These are phyloP conservation scores for Solenopsis invicta DNA, from an alignment of 1,140 invertebrate species.

Conservation along the genomic window DNA sequence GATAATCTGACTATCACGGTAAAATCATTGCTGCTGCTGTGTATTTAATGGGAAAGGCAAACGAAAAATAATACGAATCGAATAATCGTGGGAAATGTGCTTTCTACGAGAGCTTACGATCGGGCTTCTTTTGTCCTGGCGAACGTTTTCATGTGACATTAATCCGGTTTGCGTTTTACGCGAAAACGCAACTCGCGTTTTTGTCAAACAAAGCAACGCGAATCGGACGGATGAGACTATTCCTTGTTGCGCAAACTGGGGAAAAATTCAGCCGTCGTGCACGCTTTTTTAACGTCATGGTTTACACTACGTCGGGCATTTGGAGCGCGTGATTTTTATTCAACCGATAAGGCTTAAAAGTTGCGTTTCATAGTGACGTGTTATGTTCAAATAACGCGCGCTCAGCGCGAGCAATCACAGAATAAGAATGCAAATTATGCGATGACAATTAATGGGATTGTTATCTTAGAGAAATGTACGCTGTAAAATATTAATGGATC, in stretches of 20 bases:
- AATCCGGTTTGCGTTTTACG: background rate
- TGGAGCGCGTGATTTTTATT: conserved; percentile 15
- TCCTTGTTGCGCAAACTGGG: background rate
- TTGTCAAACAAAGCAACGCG: conserved; percentile 8
- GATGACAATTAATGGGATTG: background rate
- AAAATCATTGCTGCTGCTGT: background rate
- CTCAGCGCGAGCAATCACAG: too few relatives aligned
- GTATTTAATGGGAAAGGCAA: background rate
- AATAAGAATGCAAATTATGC: background rate
- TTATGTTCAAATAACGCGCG: too few relatives aligned
- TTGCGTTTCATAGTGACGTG: background rate
- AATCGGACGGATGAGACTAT: background rate
- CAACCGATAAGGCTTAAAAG: background rate
- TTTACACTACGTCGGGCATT: conserved; percentile 10
- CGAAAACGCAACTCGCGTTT: conserved; percentile 11
- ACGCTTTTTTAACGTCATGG: conserved; percentile 4
- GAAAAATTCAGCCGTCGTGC: conserved; percentile 16
- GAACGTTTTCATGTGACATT: background rate
- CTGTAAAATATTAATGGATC: too few relatives aligned
- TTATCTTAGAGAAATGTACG: background rate
- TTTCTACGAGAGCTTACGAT: too few relatives aligned
- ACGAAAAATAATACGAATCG: too few relatives aligned
- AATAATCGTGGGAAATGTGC: too few relatives aligned
- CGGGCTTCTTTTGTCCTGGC: background rate
- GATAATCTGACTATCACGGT: background rate